Evolutionary conservation across 2,888 invertebrate genomes (phyloP).

Genomic region (Gisinianus flammeolus): DNA sequence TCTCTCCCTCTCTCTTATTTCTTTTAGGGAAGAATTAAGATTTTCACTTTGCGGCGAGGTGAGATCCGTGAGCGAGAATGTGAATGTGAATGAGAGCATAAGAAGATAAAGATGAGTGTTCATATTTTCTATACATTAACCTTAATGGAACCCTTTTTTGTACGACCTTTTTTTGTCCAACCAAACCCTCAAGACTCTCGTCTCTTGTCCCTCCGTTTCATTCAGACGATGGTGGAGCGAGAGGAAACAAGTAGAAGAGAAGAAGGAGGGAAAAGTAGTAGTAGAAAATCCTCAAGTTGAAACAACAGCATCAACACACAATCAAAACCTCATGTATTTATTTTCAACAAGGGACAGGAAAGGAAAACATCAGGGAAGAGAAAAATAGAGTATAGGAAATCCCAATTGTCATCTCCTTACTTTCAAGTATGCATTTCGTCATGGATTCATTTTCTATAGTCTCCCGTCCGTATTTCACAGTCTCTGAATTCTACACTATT

Average conservation of each 20-base stretch:
- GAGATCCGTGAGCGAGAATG: slow-evolving; percentile 3
- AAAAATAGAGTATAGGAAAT: too few relatives aligned
- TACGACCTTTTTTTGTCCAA: not conserved
- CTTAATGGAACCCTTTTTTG: slow-evolving; percentile 8
- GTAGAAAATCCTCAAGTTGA: not conserved
- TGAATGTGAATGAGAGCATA: not conserved
- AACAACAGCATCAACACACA: slow-evolving; percentile 8
- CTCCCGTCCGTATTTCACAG: too few relatives aligned
- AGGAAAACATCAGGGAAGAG: too few relatives aligned
- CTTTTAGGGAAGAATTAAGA: not conserved
- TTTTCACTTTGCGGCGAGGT: not conserved
- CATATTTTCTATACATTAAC: not conserved
- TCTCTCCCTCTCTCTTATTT: too few relatives aligned
- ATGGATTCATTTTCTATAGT: slow-evolving; percentile 13
- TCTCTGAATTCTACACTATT: slow-evolving; percentile 9
- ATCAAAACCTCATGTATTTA: not conserved
- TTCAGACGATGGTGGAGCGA: not conserved
- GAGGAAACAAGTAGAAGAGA: not conserved
- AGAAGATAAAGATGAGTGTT: not conserved
- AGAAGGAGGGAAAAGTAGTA: not conserved
- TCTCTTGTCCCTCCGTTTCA: not conserved
- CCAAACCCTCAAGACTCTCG: not conserved
- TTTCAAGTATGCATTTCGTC: slow-evolving; percentile 4
- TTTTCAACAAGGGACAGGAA: too few relatives aligned
- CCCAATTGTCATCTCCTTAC: slow-evolving; percentile 8